Percentiles rank a stretch among this genome's conserved stretches.
These are phyloP conservation scores for Rhodophaea formosa DNA, from an alignment of 2,888 invertebrate species.

Conservation along the genomic window DNA sequence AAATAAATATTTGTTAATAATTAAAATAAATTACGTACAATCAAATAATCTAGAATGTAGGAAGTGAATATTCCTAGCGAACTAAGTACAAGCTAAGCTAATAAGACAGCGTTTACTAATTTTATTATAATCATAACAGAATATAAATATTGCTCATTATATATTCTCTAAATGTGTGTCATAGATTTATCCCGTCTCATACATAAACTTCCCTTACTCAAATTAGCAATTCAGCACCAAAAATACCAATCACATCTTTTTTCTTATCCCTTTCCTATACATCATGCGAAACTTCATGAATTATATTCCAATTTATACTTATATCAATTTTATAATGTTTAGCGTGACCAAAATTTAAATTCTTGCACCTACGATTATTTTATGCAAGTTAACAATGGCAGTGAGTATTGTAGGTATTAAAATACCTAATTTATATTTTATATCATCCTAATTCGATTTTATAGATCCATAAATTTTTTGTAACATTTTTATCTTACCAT, in stretches of 20 bases:
- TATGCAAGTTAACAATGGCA: constrained; percentile 55
- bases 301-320: constrained; percentile 18
- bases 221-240: constrained; percentile 25
- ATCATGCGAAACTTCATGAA: background rate
- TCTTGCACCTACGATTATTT: constrained; percentile 32
- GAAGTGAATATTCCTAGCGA: too few relatives aligned
- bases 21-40: too few relatives aligned
- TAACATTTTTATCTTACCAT: background rate
- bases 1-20: too few relatives aligned
- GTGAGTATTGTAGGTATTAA: constrained; percentile 41
- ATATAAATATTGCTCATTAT: background rate
- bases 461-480: background rate
- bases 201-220: background rate
- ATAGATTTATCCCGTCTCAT: background rate
- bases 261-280: constrained; percentile 5
- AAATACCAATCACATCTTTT: constrained; percentile 26
- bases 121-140: too few relatives aligned
- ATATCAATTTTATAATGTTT: constrained; percentile 15
- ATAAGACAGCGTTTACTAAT: too few relatives aligned
- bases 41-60: too few relatives aligned
- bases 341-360: constrained; percentile 34
- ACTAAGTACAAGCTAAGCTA: too few relatives aligned
- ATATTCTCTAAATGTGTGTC: background rate
- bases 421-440: constrained; percentile 25
- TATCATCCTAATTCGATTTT: constrained; percentile 3